Base-by-base conservation (phyloP, 2,113 vertebrate species). In the Heloderma charlesbogerti region DNA sequence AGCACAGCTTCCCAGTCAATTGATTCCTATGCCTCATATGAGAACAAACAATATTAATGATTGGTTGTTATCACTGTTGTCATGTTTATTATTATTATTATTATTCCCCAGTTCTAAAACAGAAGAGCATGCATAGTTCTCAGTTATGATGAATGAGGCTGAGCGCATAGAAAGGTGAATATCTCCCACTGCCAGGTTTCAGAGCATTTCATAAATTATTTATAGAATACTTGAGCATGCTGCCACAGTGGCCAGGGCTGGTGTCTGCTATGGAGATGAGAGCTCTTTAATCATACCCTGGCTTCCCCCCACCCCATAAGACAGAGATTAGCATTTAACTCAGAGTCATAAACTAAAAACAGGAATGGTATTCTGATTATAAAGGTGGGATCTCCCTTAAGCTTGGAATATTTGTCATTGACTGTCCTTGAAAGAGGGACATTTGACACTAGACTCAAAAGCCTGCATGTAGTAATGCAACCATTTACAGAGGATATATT, bases 191-290 rank as follows among this genome's bases (percentile, higher is more conserved):
- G 92, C 89, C 4, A 95, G 87, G 31, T 54, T 91, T 92, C 66
- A 29, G 94, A 91, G 79, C 48, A 3, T 84, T 92, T 94, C 66
- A 96, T 94, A 92, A 90, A 94, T 95, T 94, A 92, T 95, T 94
- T 95, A 89, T 92, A 89, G 93, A 91, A 91, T 57, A 89, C 67
- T 89, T 80, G 69, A 45, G 54, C 20, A 34, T 89, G 31, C 12
- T 92, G 67, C 66, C 77, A 13, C 72, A 34, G 87, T 90, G 93
- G 43, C 78, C 83, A 83, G 67, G 86, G 34, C 40, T 51, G 54
- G 82, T 54, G 75, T 80, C 69, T 94, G 79, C 89, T 57, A 87
- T 0, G 0, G 83, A 95, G 90, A 87, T 9, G 90, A 92, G 66
- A 27, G 12, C 16, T 94, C 81, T 93, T 94, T 94, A 60, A 57